These are phyloP conservation scores for Harmothoe impar DNA, from an alignment of 2,888 invertebrate species.

Conservation along the genomic window DNA sequence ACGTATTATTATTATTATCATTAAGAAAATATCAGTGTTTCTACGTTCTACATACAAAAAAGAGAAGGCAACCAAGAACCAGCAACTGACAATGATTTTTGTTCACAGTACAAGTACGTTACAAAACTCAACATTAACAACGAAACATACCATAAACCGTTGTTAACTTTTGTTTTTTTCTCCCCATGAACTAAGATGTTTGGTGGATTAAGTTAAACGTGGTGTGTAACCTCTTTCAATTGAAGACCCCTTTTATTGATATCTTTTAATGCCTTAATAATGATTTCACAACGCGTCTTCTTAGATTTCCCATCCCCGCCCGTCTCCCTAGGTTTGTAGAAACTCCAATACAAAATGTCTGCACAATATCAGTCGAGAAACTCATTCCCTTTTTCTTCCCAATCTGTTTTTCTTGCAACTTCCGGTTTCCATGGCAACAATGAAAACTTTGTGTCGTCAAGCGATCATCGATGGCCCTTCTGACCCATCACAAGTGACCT, in stretches of 20 bases:
- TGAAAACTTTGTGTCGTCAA: neutral
- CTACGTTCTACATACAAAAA: constrained; percentile 48
- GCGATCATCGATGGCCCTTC: neutral
- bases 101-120: constrained; percentile 46
- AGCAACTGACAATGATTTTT: constrained; percentile 57
- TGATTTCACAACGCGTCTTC: neutral
- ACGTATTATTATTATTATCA: neutral
- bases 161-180: neutral
- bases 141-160: constrained; percentile 56
- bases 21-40: constrained; percentile 57
- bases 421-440: neutral
- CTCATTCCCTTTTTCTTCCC: neutral
- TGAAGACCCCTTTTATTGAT: neutral
- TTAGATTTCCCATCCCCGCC: neutral
- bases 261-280: no score
- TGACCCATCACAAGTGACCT: neutral
- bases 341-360: constrained; percentile 19
- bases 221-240: neutral
- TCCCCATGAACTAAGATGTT: neutral
- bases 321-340: neutral
- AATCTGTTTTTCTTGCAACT: neutral
- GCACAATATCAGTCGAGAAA: constrained; percentile 26
- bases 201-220: constrained; percentile 14
- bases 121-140: constrained; percentile 59
- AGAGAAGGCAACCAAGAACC: constrained; percentile 60